A percentile compares a stretch with the other conserved stretches of the same genome.
Conservation (phyloP, 2,113 vertebrate species). For the Lutjanus erythropterus region DNA sequence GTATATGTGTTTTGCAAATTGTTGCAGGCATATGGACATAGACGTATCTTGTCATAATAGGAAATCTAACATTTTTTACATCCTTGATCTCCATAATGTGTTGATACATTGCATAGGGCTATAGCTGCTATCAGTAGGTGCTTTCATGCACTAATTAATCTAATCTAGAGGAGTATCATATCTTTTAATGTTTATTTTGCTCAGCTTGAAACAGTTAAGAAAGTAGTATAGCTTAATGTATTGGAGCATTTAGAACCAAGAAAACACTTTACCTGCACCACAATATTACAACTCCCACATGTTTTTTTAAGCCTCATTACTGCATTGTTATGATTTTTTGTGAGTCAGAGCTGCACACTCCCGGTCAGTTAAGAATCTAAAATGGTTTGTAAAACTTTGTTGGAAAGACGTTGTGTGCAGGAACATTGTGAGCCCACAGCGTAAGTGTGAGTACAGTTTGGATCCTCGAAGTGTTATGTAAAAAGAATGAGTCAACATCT, state of each 20-base stretch:
- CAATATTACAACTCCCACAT: neutral
- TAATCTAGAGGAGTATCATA: neutral
- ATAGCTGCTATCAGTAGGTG: neutral
- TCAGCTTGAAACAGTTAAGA: neutral
- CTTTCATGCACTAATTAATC: neutral
- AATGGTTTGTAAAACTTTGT: neutral
- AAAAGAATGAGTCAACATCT: conserved; percentile 61
- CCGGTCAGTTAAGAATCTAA: neutral
- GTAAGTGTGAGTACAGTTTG: conserved; percentile 30
- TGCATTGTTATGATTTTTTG: neutral
- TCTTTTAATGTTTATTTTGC: neutral
- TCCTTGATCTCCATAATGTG: too few relatives aligned
- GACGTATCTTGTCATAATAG: neutral
- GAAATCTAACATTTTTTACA: neutral
- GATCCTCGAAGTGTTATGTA: conserved; percentile 43
- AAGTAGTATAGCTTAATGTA: neutral
- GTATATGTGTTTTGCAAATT: neutral
- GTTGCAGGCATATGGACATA: neutral
- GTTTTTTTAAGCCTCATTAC: neutral
- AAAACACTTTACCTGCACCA: neutral
- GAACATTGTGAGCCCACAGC: conserved; percentile 3
- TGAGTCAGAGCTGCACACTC: neutral
- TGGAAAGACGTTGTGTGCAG: neutral
- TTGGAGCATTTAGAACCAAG: neutral
- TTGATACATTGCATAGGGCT: too few relatives aligned